Conservation (phyloP, 2,113 vertebrate species). For the Salvelinus sp. region DNA sequence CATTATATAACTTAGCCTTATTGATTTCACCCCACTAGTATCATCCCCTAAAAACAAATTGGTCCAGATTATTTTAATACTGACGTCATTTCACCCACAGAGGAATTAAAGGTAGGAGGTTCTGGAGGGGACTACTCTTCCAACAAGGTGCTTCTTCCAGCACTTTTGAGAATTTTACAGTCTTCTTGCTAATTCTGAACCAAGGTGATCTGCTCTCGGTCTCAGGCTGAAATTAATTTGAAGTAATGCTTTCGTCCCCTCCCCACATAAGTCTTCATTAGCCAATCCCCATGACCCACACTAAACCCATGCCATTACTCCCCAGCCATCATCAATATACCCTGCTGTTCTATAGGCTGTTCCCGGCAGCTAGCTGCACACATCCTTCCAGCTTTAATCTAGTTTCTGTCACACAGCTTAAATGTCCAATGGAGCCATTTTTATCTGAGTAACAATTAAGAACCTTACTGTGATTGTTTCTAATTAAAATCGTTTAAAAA, state of each 20-base stretch:
- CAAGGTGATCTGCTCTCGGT: slow-evolving; percentile 46
- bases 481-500: too few species aligned
- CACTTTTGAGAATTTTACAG: slow-evolving; percentile 32
- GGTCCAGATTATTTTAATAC: too few species aligned
- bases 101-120: slow-evolving; percentile 6
- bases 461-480: too few species aligned
- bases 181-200: slow-evolving; percentile 45
- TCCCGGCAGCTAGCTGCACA: neutral
- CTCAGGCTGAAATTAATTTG: slow-evolving; percentile 44
- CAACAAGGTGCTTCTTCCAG: slow-evolving; percentile 17
- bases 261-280: slow-evolving; percentile 59
- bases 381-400: slow-evolving; percentile 34
- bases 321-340: slow-evolving; percentile 22
- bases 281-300: slow-evolving; percentile 44
- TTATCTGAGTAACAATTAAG: too few species aligned
- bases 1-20: too few species aligned
- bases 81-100: slow-evolving; percentile 11
- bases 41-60: too few species aligned
- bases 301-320: slow-evolving; percentile 46
- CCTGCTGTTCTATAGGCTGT: slow-evolving; percentile 30
- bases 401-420: slow-evolving; percentile 22
- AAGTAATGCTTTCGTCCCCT: slow-evolving; percentile 47
- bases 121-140: neutral
- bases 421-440: too few species aligned
- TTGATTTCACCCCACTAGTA: too few species aligned